A percentile compares a stretch with the other conserved stretches of the same genome.
Evolutionary conservation across 2,888 invertebrate species (phyloP).

Genomic region (Eupithecia exiguata): DNA sequence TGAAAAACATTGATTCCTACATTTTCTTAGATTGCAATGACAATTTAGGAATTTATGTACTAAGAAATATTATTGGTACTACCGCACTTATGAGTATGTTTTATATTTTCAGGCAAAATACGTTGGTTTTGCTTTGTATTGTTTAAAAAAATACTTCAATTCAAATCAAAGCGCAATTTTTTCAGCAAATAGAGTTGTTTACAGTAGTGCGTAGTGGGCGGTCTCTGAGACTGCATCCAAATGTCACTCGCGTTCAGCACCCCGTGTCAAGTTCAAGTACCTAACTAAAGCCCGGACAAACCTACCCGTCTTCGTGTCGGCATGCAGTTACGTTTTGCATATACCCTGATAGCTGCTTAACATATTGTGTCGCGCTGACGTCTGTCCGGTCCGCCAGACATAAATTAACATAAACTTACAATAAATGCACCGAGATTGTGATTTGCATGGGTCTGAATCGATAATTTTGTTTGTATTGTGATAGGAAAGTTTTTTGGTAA

Average conservation of each 20-base stretch:
- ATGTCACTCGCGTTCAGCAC: constrained; percentile 56
- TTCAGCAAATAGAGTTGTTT: constrained; percentile 13
- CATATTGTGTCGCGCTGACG: constrained; percentile 63
- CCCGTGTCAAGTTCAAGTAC: constrained; percentile 77
- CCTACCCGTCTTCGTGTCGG: constrained; percentile 60
- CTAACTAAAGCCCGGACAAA: constrained; percentile 50
- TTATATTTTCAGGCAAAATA: background rate
- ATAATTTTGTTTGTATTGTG: constrained; percentile 33
- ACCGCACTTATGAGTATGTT: background rate
- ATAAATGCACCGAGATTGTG: constrained; percentile 55
- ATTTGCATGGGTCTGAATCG: constrained; percentile 46
- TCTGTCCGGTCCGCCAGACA: constrained; percentile 57
- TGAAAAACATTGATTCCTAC: background rate
- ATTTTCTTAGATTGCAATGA: background rate
- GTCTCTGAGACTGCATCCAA: constrained; percentile 35
- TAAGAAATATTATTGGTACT: background rate
- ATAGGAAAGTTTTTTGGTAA: constrained; percentile 17
- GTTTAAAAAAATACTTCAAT: background rate
- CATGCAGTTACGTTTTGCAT: constrained; percentile 63
- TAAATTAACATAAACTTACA: constrained; percentile 65
- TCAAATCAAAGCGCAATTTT: background rate
- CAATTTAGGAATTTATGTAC: background rate
- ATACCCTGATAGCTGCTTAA: constrained; percentile 55
- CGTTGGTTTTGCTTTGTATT: background rate
- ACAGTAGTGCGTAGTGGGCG: constrained; percentile 6